Conservation (phyloP, 2,113 vertebrate species). For the Oreochromis niloticus region DNA sequence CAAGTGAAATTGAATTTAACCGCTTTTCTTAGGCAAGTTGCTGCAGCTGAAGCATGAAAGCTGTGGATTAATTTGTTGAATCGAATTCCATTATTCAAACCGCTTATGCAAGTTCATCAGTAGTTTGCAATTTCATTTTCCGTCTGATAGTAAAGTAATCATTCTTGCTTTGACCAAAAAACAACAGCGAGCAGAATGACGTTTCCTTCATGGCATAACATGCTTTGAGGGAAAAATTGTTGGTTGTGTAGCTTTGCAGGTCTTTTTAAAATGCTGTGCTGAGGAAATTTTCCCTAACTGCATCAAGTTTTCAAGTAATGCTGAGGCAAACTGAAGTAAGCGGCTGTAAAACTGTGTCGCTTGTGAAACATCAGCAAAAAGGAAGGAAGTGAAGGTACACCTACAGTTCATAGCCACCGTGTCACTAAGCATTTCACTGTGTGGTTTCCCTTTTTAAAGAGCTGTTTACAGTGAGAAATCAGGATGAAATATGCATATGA, state of each 20-base stretch:
- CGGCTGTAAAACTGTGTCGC: conserved; percentile 14
- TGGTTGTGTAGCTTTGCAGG: background rate
- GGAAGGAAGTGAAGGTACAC: background rate
- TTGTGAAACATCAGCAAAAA: conserved; percentile 39
- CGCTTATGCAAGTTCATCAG: background rate
- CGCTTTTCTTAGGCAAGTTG: background rate
- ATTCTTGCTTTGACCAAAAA: background rate
- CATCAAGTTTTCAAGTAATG: conserved; percentile 9
- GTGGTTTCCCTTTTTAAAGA: background rate
- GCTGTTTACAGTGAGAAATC: background rate
- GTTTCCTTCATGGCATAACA: background rate
- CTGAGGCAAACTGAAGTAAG: conserved; percentile 34
- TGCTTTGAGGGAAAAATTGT: background rate
- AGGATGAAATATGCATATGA: background rate
- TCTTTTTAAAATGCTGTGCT: conserved; percentile 20
- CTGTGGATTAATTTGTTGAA: background rate
- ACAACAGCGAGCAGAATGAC: background rate
- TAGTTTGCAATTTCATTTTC: background rate
- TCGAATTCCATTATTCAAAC: background rate
- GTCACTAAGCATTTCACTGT: background rate
- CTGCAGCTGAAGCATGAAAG: background rate
- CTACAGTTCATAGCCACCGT: background rate
- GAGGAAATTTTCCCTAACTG: background rate
- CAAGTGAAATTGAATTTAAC: background rate
- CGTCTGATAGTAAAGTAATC: background rate